Evolutionary conservation across 2,888 invertebrate genomes (phyloP).

Genomic region (Scaptomyza tumidula): DNA sequence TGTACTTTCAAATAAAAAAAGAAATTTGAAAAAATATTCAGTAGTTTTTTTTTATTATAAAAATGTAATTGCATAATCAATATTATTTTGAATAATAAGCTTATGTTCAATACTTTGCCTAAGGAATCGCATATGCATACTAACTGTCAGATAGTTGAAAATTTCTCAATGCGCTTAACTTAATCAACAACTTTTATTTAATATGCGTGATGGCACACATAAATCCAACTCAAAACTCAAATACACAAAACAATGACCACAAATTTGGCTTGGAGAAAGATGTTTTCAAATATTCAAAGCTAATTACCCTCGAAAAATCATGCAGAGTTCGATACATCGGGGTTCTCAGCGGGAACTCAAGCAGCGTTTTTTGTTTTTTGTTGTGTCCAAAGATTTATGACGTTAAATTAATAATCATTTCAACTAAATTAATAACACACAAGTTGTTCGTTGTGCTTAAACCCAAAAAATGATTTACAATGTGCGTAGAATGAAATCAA

Average conservation of each 20-base stretch:
- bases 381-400: constrained; percentile 65
- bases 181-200: constrained; percentile 4
- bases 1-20: too few species aligned
- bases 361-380: not conserved
- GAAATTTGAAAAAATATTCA: too few species aligned
- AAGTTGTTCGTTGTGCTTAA: constrained; percentile 24
- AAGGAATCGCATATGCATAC: too few species aligned
- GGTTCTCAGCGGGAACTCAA: not conserved
- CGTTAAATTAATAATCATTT: constrained; percentile 77
- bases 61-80: too few species aligned
- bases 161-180: not conserved
- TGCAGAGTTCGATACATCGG: constrained; percentile 36
- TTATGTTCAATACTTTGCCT: too few species aligned
- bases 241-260: not conserved
- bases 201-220: constrained; percentile 6
- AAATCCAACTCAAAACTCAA: not conserved
- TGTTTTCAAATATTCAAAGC: constrained; percentile 42
- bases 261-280: not conserved
- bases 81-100: too few species aligned
- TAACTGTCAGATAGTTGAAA: too few species aligned
- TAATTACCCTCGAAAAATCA: constrained; percentile 60
- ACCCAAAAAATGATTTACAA: constrained; percentile 68
- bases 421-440: constrained; percentile 75
- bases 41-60: too few species aligned
- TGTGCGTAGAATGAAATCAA: constrained; percentile 53